Base-by-base conservation (phyloP, 1,140 invertebrate genomes). In the Pseudomyrmex gracilis region DNA sequence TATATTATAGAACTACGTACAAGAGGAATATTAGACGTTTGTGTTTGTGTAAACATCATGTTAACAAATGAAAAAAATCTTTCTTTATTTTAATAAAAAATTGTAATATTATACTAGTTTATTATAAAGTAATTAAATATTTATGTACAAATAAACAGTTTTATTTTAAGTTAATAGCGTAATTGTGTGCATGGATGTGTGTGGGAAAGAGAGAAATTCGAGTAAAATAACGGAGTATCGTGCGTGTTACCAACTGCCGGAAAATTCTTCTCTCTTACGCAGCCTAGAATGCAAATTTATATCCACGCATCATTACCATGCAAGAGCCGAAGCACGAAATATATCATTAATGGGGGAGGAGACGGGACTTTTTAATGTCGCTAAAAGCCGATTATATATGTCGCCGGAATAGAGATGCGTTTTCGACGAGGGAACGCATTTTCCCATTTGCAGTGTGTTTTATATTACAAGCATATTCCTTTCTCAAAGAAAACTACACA, bases 361-460 rank as follows among this genome's bases (percentile, higher is more conserved):
- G 34, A 34, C 5, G 34, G 5, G 34, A 34, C 57, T 15, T 84
- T 86, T 82, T 76, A 87, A 82, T 70, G 51, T 71, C 64, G 64
- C 57, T 83, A 83, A 87, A 86, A 86, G 63, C 63, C 9, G 8
- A 64, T 24, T 34, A 68, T 51, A 64, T 85, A 47, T 82, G 70
- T 87, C 43, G 2, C 61, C 34, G 53, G 22, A 70, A 85, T 82
- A 55, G 60, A 49, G 49, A 86, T 86, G 64, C 68, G 60, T 74
- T 84, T 85, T 68, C 61, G 55, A 58, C 9, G 10, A 82, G 68
- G 17, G 61, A 57, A 63, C 63, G 51, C 71, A 70, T 67, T 85
- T 51, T 47, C 34, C 34, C 53, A 53, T 82, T 82, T 73, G 57
- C 61, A 58, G 12, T 68, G 15, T 53, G 57, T 55, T 82, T 68